These are phyloP conservation scores for Ecliptopera silaceata DNA, from an alignment of 2,888 invertebrate species.

Conservation along the genomic window DNA sequence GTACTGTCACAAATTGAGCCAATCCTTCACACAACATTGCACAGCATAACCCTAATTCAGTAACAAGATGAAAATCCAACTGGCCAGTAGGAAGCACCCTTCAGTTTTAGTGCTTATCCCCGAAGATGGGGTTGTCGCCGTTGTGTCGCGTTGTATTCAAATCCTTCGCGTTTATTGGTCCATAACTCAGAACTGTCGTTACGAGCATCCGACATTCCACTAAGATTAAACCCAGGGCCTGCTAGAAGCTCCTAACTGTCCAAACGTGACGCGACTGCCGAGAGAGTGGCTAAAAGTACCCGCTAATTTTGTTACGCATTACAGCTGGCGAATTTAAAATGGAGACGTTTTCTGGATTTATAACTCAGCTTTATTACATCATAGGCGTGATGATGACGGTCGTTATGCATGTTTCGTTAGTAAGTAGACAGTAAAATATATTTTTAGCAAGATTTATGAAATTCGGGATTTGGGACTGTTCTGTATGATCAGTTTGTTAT, in stretches of 20 bases:
- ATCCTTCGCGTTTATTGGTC: constrained; percentile 69
- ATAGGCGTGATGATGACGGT: constrained; percentile 34
- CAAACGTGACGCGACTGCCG: constrained; percentile 63
- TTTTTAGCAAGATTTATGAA: constrained; percentile 19
- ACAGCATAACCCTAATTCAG: constrained; percentile 22
- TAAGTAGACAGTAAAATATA: constrained; percentile 19
- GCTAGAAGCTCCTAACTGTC: constrained; percentile 52
- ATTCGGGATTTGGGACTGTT: constrained; percentile 11
- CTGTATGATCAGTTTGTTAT: neutral
- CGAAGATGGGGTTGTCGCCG: constrained; percentile 54
- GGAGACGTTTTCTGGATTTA: constrained; percentile 54
- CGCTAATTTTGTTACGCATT: constrained; percentile 56
- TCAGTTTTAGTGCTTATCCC: constrained; percentile 42
- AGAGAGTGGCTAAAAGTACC: constrained; percentile 52
- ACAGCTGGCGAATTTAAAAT: constrained; percentile 52
- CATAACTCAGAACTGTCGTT: constrained; percentile 70
- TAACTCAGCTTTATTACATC: constrained; percentile 54
- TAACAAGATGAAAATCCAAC: constrained; percentile 23
- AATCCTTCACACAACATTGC: constrained; percentile 21
- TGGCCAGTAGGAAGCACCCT: constrained; percentile 10
- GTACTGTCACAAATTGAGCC: neutral
- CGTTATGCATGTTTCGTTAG: constrained; percentile 29
- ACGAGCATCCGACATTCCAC: constrained; percentile 67
- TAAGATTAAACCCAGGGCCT: constrained; percentile 67
- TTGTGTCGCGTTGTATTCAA: constrained; percentile 64